These are phyloP conservation scores for Pseudomyrmex sp. DNA, from an alignment of 1,140 invertebrate species.

Conservation along the genomic window DNA sequence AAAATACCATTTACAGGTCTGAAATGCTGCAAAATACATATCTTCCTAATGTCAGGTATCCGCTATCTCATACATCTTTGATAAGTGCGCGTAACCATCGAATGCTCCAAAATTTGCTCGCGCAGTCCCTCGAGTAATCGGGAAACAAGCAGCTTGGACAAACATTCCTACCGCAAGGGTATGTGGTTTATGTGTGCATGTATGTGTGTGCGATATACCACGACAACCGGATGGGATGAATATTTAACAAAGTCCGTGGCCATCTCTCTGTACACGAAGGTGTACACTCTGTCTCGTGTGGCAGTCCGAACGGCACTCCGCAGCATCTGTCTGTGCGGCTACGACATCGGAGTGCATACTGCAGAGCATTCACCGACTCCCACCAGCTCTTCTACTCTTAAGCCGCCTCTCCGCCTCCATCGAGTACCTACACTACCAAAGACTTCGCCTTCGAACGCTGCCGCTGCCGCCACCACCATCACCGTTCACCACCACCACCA, in stretches of 20 bases:
- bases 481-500: conserved; percentile 48
- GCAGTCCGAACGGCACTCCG: conserved; percentile 69
- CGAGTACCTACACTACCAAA: conserved; percentile 10
- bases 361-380: conserved; percentile 67
- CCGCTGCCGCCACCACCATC: conserved; percentile 23
- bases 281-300: conserved; percentile 56
- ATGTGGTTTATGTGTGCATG: too few species aligned
- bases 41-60: not conserved
- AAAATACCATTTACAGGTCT: not conserved
- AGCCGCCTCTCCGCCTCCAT: conserved; percentile 58
- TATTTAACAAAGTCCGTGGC: conserved; percentile 51
- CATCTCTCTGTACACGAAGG: conserved; percentile 57
- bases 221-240: conserved; percentile 47
- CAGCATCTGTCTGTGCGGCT: conserved; percentile 59
- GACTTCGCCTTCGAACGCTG: conserved; percentile 36
- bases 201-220: not conserved
- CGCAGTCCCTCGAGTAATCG: conserved; percentile 47
- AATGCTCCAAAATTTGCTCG: conserved; percentile 11
- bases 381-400: conserved; percentile 64
- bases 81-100: conserved; percentile 10
- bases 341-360: conserved; percentile 58
- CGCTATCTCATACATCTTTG: conserved; percentile 13
- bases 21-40: conserved; percentile 6
- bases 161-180: conserved; percentile 43
- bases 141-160: conserved; percentile 50